phyloP scores from a whole-genome alignment of 2,113 vertebrate genomes.

The Thryonomys swinderianus region DNA sequence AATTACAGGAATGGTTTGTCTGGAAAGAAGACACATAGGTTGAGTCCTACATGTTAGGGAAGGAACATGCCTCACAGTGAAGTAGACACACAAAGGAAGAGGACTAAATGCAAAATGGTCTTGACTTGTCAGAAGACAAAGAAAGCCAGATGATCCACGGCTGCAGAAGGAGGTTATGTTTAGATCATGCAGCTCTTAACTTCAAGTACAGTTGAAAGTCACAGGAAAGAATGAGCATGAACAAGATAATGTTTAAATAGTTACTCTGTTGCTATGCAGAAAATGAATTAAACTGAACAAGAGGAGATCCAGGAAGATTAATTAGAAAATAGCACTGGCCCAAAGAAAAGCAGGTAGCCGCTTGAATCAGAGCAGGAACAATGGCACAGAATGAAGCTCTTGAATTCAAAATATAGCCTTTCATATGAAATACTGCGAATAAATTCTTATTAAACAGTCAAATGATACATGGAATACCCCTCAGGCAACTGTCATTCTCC shows the following conservation, averaged over 20 bases:
- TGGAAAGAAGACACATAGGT: background rate
- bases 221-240: background rate
- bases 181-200: background rate
- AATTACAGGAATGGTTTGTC: background rate
- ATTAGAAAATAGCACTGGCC: background rate
- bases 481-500: background rate
- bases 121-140: background rate
- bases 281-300: constrained; percentile 5
- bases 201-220: background rate
- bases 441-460: background rate
- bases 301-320: background rate
- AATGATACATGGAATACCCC: background rate
- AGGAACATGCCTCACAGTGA: background rate
- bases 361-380: background rate
- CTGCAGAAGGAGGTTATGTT: background rate
- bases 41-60: background rate
- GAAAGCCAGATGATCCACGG: background rate
- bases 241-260: background rate
- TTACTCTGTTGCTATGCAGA: background rate
- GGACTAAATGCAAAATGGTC: background rate
- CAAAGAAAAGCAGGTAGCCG: background rate
- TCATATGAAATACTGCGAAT: background rate
- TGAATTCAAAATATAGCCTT: background rate
- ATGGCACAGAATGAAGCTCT: background rate
- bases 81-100: background rate